Evolutionary conservation across 2,888 invertebrate genomes (phyloP), one percentile per base, ranked within the genome.

Genomic region (Galeopsomyia nigrocyanea): DNA sequence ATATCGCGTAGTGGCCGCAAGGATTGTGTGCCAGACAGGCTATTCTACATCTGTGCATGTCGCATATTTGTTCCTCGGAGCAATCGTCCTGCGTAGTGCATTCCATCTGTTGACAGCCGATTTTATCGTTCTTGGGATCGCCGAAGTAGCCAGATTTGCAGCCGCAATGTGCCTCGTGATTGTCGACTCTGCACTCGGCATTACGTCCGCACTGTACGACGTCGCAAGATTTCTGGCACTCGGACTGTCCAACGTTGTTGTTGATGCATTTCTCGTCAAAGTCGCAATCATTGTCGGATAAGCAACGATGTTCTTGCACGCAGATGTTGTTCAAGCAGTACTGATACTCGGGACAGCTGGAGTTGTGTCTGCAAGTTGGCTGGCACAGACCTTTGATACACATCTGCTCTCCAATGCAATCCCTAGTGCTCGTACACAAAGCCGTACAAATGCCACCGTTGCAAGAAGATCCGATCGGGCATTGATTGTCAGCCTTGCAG

Each of bases 361-460:
- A 87, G 82, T 96, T 95, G 13, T 91, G 88, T 80, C 91, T 91
- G 82, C 96, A 96, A 3, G 94, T 94, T 22, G 94, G 91, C 81
- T 95, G 92, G 82, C 96, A 96, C n/a, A 94, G 91, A 14, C 91
- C 92, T 85, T 94, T 93, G 73, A 96, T 92, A 81, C 96, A 96
- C 16, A 95, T 88, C 87, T 96, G 96, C 80, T 95, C 94, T 17
- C 91, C 90, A 68, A 96, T 92, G 82, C 96, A 96, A 79, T 96
- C 96, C 75, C 96, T 90, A 21, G 93, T 91, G 78, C 92, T 93
- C 78, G 91, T 90, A 82, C 96, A 96, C 19, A 94, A 85, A 16
- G 94, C 93, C 74, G 91, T 90, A 82, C 96, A 96, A 75, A 95
- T 90, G 72, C 95, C 95, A 77, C 93, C 93, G 74, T 92, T 90